Percentiles rank a stretch among this genome's conserved stretches.
These are phyloP conservation scores for Phania funesta DNA, from an alignment of 2,888 invertebrate genomes.

Conservation along the genomic window DNA sequence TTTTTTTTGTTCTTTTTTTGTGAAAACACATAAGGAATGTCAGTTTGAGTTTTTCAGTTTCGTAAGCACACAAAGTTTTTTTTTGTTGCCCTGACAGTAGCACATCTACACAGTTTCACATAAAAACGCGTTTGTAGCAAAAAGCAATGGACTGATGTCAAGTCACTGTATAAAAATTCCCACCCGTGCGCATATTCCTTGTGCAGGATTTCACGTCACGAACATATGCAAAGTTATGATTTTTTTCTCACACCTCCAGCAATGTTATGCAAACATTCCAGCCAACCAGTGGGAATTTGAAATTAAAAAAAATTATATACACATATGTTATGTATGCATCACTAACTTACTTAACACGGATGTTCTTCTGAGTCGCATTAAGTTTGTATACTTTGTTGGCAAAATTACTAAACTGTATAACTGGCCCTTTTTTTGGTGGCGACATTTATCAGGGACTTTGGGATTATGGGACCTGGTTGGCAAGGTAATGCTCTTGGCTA, in stretches of 20 bases:
- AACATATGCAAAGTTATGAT: slow-evolving; percentile 52
- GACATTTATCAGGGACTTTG: slow-evolving; percentile 8
- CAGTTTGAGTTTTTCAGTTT: slow-evolving; percentile 35
- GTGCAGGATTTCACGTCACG: slow-evolving; percentile 8
- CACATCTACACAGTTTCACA: not conserved
- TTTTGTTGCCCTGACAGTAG: slow-evolving; percentile 17
- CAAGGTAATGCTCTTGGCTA: slow-evolving; percentile 5
- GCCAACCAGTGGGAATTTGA: slow-evolving; percentile 32
- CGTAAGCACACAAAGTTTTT: slow-evolving; percentile 34
- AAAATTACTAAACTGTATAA: not conserved
- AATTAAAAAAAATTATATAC: slow-evolving; percentile 41
- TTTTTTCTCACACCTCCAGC: not conserved
- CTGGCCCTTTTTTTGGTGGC: not conserved
- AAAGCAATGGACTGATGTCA: slow-evolving; percentile 28
- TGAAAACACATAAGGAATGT: slow-evolving; percentile 25
- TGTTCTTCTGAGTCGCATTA: not conserved
- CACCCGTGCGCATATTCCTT: slow-evolving; percentile 16
- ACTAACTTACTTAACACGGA: not conserved
- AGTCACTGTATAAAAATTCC: slow-evolving; percentile 19
- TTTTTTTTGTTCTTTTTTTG: not conserved
- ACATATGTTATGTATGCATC: too few species aligned
- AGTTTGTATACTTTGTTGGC: slow-evolving; percentile 11
- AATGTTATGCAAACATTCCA: not conserved
- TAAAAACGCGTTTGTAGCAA: not conserved
- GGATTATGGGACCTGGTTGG: slow-evolving; percentile 4